Base-by-base conservation (phyloP, 2,113 vertebrate genomes). In the Petrocephalus microphthalmus region DNA sequence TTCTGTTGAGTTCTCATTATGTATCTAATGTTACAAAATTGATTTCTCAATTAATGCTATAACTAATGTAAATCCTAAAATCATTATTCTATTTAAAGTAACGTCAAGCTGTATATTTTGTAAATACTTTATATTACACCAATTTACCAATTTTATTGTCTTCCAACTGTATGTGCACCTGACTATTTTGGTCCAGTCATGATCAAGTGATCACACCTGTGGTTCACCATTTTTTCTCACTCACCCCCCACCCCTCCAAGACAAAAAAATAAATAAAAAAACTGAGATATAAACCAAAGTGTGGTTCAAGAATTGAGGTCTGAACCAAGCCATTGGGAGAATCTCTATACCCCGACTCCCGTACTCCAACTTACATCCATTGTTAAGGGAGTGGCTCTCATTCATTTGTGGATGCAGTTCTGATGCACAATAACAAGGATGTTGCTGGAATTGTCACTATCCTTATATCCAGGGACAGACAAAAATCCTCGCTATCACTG, bases 401-500 rank as follows among this genome's bases (percentile, higher is more conserved):
- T 5, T 56, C 42, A 56, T n/a, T 88, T 22, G 42, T 42, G 54
- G 51, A 37, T 82, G 45, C 52, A 60, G 29, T 22, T 19, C 29
- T 45, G 53, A 57, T 82, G 71, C 37, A 47, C 74, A 82, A 57
- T 47, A 25, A 49, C 19, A 51, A 83, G 74, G 52, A 33, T 13
- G 51, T 17, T 42, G 42, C 15, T n/a, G 33, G 11, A 8, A 47
- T 29, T 52, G 33, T 51, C 22, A 83, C 37, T 78, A 64, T 85
- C 10, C 86, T 87, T 83, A 85, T 93, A 87, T 88, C 89, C 92
- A 81, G 88, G 22, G 54, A 60, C 90, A 93, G 93, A 93, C 88
- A 89, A 88, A 84, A 84, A 91, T 90, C 91, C 54, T 52, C 93
- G 89, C 64, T 93, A 94, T 91, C 87, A 90, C 74, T 95, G 90